Conservation (phyloP, 37 sponge, comb jelly and placozoan species). For the Diacarnus erythraeanus region DNA sequence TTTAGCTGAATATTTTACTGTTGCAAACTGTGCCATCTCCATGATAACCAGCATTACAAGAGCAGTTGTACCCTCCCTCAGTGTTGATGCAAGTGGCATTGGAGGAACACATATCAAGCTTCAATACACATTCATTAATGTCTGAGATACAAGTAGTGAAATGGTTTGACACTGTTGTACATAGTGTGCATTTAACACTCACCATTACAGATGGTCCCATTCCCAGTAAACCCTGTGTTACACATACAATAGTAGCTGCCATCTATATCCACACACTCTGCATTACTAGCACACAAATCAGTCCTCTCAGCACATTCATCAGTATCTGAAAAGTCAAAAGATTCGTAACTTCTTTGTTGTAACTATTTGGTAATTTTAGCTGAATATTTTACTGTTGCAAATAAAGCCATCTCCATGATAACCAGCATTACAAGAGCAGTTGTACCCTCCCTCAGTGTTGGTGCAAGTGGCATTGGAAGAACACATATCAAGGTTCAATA, state of each 20-base stretch:
- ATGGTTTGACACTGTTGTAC: too few species aligned
- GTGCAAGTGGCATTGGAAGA: neutral
- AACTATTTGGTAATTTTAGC: neutral
- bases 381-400: neutral
- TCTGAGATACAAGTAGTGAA: too few species aligned
- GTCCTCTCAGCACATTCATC: constrained; percentile 5
- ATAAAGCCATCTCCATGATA: neutral
- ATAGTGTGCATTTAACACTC: too few species aligned
- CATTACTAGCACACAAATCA: constrained; percentile 5
- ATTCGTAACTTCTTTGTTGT: neutral
- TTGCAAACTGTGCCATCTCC: too few species aligned
- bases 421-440: constrained; percentile 25
- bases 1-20: too few species aligned
- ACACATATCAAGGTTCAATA: neutral
- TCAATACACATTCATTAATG: too few species aligned
- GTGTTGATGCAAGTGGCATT: too few species aligned
- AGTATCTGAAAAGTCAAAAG: neutral
- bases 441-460: neutral
- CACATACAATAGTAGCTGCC: constrained; percentile 37
- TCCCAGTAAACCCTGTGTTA: constrained; percentile 30
- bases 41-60: too few species aligned
- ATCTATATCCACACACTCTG: constrained; percentile 8
- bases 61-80: too few species aligned
- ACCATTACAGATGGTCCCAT: constrained; percentile 14
- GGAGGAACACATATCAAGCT: too few species aligned